Base-by-base conservation (phyloP, 1,140 invertebrate genomes). In the Mycetomoellerius zeteki region DNA sequence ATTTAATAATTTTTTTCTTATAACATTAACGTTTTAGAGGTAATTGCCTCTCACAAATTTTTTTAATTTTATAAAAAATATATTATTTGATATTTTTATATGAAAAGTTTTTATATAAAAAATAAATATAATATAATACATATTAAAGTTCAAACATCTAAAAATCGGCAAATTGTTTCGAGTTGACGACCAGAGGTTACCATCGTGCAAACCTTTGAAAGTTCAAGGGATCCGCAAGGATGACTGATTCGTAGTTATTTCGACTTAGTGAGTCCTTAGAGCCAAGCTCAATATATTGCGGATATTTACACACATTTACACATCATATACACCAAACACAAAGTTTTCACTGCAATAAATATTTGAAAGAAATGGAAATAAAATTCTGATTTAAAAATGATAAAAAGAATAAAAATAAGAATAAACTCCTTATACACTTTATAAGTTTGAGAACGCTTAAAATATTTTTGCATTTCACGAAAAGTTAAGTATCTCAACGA, bases 121-220 rank as follows among this genome's bases (percentile, higher is more conserved):
- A 47, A 47, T 47, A 47, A 47, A 47, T 47, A 14, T 47, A 50
- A 50, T 50, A 50, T 10, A 43, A 50, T 8, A 37, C 1, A 43
- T 43, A 43, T 8, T 3, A 33, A 87, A 85, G 21, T 54, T 30
- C 4, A 50, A 85, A 85, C 37, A 37, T 43, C 6, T 16, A 47
- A 24, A 24, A 77, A 19, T 4, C 2, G 19, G 54, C 56, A 47
- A 64, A 76, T 76, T 60, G 86, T 87, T 69, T 58, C 37, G n/a
- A 27, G 62, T 52, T 60, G 80, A 50, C n/a, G 64, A 69, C 47
- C 47, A n/a, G 54, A 30, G 47, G 6, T n/a, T 30, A 47, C 8
- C 65, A 37, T 50, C 47, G 75, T 54, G 30, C 60, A 37, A 72
- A 89, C 8, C 19, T 75, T 50, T 30, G n/a, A 47, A 86, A 69